Evolutionary conservation across 2,888 invertebrate species (phyloP), one percentile per base, ranked within the genome.

Genomic region (Pristionchus japonicus): DNA sequence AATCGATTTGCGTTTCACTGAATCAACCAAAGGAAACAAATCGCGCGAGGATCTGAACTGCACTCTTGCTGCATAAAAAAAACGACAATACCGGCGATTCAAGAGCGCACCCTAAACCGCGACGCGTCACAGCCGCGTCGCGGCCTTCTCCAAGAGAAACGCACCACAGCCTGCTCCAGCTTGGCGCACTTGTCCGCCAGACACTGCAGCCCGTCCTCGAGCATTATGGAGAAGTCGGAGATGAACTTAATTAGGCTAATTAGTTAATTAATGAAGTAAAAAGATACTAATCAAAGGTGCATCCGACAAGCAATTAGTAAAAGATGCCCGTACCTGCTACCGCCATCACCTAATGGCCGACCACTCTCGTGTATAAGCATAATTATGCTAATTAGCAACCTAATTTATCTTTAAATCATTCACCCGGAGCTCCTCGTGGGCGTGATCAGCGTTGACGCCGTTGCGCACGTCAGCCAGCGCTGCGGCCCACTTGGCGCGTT

Each of bases 181-280:
- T 27, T n/a, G 77, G 43, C 43, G 77, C 40, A 43, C 77, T 47
- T 77, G n/a, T n/a, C n/a, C 40, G 43, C 77, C 43, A 77, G 40
- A 43, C 77, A 77, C 43, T 77, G 43, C 77, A 77, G 77, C 7
- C 77, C 77, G 43, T 77, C 77, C 77, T 77, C 77, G 27, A 77
- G 77, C 77, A 77, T 77, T 13, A 43, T 23, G 2, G 77, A 77
- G 77, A 77, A 77, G 40, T 77, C 43, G 13, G 43, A 23, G 43
- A 77, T 47, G 43, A 43, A 77, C 77, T 77, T n/a, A 27, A 70
- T 37, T 37, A 7, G 17, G 23, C 4, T 64, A 64, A 74, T 15
- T 4, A 40, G 23, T 23, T 74, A 70, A 70, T 37, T 31, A 64
- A 64, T 31, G n/a, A n/a, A n/a, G n/a, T 31, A 67, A 34, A 34